Percentiles rank a stretch among this genome's conserved stretches.
These are phyloP conservation scores for Rhadina sibilatrix DNA, from an alignment of 2,113 vertebrate species.

Conservation along the genomic window DNA sequence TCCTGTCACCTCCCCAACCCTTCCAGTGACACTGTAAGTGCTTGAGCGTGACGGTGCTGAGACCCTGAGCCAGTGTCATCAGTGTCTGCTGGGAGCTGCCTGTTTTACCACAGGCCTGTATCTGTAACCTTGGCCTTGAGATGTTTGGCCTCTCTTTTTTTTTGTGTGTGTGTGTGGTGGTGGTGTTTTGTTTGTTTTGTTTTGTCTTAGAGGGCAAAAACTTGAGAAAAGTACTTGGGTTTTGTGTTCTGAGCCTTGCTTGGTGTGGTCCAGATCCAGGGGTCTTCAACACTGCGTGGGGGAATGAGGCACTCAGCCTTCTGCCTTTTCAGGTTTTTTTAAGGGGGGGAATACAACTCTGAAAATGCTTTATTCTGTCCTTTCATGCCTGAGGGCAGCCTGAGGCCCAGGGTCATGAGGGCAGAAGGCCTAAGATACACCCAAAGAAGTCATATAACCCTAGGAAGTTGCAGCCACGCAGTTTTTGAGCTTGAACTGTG, in stretches of 20 bases:
- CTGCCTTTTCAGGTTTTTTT: neutral
- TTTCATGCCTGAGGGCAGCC: neutral
- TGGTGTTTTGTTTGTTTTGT: too few relatives aligned
- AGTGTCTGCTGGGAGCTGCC: neutral
- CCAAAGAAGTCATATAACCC: neutral
- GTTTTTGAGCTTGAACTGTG: neutral
- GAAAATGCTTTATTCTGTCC: neutral
- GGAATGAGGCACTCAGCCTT: neutral
- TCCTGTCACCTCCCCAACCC: neutral
- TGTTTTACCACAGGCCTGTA: neutral
- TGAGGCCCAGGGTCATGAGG: neutral
- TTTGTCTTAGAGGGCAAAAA: neutral
- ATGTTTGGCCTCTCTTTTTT: neutral
- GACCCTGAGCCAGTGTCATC: neutral
- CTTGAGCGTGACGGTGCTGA: fast-evolving
- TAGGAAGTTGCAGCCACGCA: neutral
- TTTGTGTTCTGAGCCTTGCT: neutral
- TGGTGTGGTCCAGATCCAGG: neutral
- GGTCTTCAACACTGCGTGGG: neutral
- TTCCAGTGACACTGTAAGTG: neutral
- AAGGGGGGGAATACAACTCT: neutral
- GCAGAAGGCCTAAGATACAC: neutral
- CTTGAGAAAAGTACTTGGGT: neutral
- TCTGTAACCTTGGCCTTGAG: neutral
- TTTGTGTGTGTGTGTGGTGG: neutral